These are phyloP conservation scores for Dinoponera quadriceps DNA, from an alignment of 1,140 invertebrate genomes.

Conservation along the genomic window DNA sequence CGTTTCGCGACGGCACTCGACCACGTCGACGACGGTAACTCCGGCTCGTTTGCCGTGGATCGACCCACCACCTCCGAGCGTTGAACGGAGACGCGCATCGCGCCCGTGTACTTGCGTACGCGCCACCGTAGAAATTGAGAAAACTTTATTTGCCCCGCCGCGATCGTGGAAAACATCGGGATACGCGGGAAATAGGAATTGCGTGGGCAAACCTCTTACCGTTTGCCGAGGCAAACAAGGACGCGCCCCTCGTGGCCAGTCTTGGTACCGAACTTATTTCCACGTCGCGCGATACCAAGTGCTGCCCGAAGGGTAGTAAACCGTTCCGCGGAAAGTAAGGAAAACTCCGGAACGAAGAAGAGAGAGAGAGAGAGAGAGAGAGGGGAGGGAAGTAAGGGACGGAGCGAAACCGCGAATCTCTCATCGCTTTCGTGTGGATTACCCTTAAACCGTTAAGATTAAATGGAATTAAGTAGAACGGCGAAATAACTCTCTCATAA, in stretches of 20 bases:
- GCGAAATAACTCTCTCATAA: background rate
- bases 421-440: background rate
- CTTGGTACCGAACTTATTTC: constrained; percentile 79
- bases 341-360: constrained; percentile 55
- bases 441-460: background rate
- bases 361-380: constrained; percentile 23
- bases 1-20: constrained; percentile 67
- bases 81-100: constrained; percentile 26
- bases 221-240: constrained; percentile 67
- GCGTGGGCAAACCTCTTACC: constrained; percentile 72
- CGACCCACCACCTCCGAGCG: constrained; percentile 68
- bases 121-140: constrained; percentile 76
- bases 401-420: constrained; percentile 6
- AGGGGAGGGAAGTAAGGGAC: constrained; percentile 31
- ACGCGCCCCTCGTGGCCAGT: constrained; percentile 77
- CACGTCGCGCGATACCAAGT: constrained; percentile 52
- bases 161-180: constrained; percentile 75
- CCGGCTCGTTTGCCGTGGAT: constrained; percentile 71
- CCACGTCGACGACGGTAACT: constrained; percentile 40
- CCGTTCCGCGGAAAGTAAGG: constrained; percentile 73
- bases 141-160: constrained; percentile 81
- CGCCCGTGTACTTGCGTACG: constrained; percentile 56
- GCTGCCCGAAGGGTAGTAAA: constrained; percentile 74
- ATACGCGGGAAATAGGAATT: constrained; percentile 78
- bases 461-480: constrained; percentile 13